Evolutionary conservation across 92 coral and sea anemone species (phyloP).

Genomic region (Anthopleura xanthogrammica): DNA sequence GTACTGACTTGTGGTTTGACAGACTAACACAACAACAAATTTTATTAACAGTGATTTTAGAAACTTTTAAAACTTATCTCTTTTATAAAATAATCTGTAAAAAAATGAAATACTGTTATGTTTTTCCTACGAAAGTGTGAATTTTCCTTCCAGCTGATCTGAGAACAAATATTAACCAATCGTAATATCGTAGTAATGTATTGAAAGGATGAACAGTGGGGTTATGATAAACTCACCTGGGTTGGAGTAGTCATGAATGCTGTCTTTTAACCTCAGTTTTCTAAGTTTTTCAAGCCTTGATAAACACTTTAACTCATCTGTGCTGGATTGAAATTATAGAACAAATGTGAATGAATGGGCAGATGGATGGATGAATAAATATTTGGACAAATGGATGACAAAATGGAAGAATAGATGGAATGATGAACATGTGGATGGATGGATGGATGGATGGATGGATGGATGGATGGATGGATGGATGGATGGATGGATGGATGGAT

Average conservation of each 20-base stretch:
- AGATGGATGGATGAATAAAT: too few relatives aligned
- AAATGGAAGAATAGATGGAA: too few relatives aligned
- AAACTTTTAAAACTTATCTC: too few relatives aligned
- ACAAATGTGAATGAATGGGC: not conserved
- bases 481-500: not conserved
- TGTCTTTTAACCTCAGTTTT: constrained; percentile 78
- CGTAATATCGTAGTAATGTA: not conserved
- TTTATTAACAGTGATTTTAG: too few relatives aligned
- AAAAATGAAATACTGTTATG: too few relatives aligned
- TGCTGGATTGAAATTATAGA: constrained; percentile 34
- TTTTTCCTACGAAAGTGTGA: too few relatives aligned
- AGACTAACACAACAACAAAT: constrained; percentile 47
- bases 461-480: not conserved
- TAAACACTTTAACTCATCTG: constrained; percentile 69
- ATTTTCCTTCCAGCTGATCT: too few relatives aligned
- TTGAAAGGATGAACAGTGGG: too few relatives aligned
- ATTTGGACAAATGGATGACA: too few relatives aligned
- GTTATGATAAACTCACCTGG: constrained; percentile 69
- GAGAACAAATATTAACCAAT: too few relatives aligned
- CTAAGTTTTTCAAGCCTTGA: constrained; percentile 71
- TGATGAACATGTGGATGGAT: too few relatives aligned
- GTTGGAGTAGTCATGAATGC: constrained; percentile 65
- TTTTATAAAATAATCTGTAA: too few relatives aligned
- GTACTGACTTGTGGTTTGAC: constrained; percentile 72
- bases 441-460: not conserved